Percentiles rank a stretch among this genome's conserved stretches.
phyloP scores from a whole-genome alignment of 2,888 invertebrate genomes.

The Frankliniella intonsa region DNA sequence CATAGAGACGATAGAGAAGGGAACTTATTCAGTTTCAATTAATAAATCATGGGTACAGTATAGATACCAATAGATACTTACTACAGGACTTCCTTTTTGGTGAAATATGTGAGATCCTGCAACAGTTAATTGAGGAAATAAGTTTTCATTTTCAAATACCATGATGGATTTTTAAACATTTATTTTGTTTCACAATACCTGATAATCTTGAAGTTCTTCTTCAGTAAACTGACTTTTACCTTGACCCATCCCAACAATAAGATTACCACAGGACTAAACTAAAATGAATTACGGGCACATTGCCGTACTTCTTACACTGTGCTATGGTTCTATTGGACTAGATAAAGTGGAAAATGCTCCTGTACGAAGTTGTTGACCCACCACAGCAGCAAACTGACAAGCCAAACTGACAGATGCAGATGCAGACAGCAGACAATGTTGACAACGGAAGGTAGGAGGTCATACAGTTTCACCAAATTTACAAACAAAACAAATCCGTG shows the following conservation, averaged over 20 bases:
- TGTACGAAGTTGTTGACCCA: neutral
- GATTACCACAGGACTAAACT: no score
- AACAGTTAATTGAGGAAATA: constrained; percentile 42
- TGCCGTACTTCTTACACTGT: no score
- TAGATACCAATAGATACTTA: constrained; percentile 52
- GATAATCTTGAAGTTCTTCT: constrained; percentile 85
- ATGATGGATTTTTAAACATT: constrained; percentile 33
- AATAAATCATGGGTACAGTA: constrained; percentile 34
- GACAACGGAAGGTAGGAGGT: neutral
- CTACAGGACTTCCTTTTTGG: constrained; percentile 87
- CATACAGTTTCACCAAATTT: no score
- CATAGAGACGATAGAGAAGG: constrained; percentile 29
- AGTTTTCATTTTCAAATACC: neutral
- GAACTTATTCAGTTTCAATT: neutral
- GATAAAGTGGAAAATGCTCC: no score
- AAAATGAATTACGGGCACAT: no score
- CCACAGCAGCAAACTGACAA: neutral
- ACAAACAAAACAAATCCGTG: no score
- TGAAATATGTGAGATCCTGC: constrained; percentile 89
- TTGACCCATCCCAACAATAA: constrained; percentile 61
- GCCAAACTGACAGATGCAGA: neutral
- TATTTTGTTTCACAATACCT: constrained; percentile 53
- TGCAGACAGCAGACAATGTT: constrained; percentile 3
- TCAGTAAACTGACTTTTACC: constrained; percentile 79
- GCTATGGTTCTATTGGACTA: neutral